phyloP scores from a whole-genome alignment of 2,888 invertebrate species.

The Selenia dentaria region DNA sequence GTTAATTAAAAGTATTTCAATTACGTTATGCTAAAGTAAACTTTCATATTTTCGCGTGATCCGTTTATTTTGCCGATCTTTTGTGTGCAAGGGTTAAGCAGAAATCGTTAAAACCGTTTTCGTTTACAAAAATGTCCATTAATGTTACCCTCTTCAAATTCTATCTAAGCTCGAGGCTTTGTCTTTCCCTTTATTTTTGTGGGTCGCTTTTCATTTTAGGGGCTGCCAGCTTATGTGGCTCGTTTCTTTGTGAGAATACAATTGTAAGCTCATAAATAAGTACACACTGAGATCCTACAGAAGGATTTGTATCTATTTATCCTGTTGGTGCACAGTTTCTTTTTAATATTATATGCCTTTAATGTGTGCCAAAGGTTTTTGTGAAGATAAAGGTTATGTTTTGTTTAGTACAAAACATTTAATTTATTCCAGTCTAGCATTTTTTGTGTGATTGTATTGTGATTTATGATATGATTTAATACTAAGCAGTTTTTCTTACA shows the following conservation, averaged over 20 bases:
- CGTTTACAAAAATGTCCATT: conserved; percentile 66
- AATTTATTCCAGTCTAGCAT: no score
- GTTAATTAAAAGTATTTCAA: conserved; percentile 26
- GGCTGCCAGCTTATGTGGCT: conserved; percentile 34
- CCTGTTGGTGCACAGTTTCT: conserved; percentile 9
- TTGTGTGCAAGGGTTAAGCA: conserved; percentile 38
- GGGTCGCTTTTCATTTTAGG: conserved; percentile 33
- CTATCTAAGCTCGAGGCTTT: conserved; percentile 53
- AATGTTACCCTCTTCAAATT: conserved; percentile 64
- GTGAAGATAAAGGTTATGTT: neutral
- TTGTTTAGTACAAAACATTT: no score
- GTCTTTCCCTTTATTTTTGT: conserved; percentile 46
- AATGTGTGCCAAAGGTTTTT: neutral
- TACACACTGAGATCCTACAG: conserved; percentile 17
- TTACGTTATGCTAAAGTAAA: conserved; percentile 33
- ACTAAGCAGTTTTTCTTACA: no score
- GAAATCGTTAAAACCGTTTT: conserved; percentile 55
- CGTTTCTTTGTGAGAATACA: conserved; percentile 34
- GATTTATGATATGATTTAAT: no score
- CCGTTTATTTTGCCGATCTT: conserved; percentile 38
- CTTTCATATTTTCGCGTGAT: conserved; percentile 34
- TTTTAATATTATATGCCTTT: conserved; percentile 3
- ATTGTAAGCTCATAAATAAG: conserved; percentile 37
- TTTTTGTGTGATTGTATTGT: no score
- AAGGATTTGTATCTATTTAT: conserved; percentile 30